Evolutionary conservation across 2,888 invertebrate genomes (phyloP).

Genomic region (Amblyjoppa proteus): DNA sequence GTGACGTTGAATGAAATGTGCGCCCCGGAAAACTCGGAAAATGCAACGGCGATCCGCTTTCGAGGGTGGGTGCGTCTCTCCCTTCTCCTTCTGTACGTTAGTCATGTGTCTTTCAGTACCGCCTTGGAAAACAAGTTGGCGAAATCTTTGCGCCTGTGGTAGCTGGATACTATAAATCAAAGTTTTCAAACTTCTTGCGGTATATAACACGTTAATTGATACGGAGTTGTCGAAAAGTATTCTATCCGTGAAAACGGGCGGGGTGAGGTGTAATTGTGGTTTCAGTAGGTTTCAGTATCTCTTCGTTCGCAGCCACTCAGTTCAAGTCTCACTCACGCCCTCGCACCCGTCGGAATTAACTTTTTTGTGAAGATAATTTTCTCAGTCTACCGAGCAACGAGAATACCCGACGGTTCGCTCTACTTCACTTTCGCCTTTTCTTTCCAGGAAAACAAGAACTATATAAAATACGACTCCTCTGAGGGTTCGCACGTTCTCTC

Average conservation of each 20-base stretch:
- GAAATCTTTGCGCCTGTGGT: constrained; percentile 20
- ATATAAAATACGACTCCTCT: constrained; percentile 27
- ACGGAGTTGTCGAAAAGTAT: constrained; percentile 31
- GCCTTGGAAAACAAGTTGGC: constrained; percentile 19
- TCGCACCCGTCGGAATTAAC: constrained; percentile 13
- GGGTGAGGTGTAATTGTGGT: neutral
- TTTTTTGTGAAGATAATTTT: constrained; percentile 40
- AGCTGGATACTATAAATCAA: constrained; percentile 44
- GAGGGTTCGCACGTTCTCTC: neutral
- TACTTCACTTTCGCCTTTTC: constrained; percentile 5
- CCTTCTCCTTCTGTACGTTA: neutral
- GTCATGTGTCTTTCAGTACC: neutral
- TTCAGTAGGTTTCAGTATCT: constrained; percentile 15
- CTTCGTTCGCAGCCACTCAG: constrained; percentile 7
- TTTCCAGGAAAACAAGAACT: neutral
- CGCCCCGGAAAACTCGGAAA: neutral
- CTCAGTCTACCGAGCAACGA: neutral
- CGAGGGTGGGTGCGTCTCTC: neutral
- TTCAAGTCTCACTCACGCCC: neutral
- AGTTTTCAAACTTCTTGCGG: constrained; percentile 46
- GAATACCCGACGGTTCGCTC: neutral
- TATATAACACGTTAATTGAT: constrained; percentile 38
- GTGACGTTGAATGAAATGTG: neutral
- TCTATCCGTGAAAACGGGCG: constrained; percentile 6
- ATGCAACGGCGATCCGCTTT: neutral